Conservation (phyloP, 1,140 invertebrate genomes). For the Olivierus martensii region DNA sequence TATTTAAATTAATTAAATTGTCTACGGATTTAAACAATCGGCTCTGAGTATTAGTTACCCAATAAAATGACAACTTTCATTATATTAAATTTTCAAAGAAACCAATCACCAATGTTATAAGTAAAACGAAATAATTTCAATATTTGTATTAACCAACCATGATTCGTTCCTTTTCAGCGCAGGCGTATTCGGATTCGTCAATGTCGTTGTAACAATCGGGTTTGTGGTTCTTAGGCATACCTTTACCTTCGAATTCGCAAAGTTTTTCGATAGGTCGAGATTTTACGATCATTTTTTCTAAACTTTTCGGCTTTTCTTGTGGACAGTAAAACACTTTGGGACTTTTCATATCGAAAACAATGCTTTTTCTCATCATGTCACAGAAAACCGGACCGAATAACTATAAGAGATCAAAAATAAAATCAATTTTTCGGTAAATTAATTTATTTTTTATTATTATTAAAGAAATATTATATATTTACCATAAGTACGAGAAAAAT, state of each 20-base stretch:
- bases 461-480: too few relatives aligned
- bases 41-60: too few relatives aligned
- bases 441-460: too few relatives aligned
- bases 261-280: constrained; percentile 53
- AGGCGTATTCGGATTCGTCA: constrained; percentile 63
- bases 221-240: constrained; percentile 54
- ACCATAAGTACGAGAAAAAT: too few relatives aligned
- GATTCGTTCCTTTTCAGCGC: constrained; percentile 66
- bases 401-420: neutral
- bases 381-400: constrained; percentile 25
- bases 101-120: too few relatives aligned
- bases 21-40: too few relatives aligned
- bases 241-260: constrained; percentile 53
- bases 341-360: constrained; percentile 67
- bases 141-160: constrained; percentile 35
- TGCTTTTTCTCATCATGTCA: constrained; percentile 63
- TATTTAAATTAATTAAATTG: too few relatives aligned
- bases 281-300: constrained; percentile 35
- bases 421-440: too few relatives aligned
- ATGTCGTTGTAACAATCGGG: constrained; percentile 68
- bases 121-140: neutral
- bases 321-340: constrained; percentile 72
- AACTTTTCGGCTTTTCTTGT: constrained; percentile 50
- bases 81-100: neutral
- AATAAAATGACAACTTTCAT: too few relatives aligned